These are phyloP conservation scores for Leptinotarsa undecemlineata DNA, from an alignment of 1,140 invertebrate species.

Conservation along the genomic window DNA sequence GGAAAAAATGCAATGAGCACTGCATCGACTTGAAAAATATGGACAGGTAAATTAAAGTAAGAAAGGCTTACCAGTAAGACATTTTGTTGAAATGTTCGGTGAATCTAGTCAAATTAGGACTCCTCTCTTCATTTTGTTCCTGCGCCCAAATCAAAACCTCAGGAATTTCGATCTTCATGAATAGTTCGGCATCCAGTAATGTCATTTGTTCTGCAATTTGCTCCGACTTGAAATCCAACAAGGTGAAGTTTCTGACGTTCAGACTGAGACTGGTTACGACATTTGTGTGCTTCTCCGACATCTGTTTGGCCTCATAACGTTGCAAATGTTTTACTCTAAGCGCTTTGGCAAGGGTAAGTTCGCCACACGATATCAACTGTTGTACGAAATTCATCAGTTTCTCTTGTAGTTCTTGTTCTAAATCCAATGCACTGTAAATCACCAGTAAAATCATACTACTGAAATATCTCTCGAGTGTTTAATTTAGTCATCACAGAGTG, in stretches of 20 bases:
- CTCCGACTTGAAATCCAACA: conserved; percentile 92
- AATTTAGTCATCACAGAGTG: no score
- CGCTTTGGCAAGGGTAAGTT: conserved; percentile 86
- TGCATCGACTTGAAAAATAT: neutral
- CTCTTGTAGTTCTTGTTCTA: conserved; percentile 74
- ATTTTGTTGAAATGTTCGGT: conserved; percentile 99
- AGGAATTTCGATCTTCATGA: conserved; percentile 95
- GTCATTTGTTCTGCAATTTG: conserved; percentile 98
- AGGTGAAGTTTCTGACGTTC: conserved; percentile 64
- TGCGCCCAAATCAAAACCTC: conserved; percentile 96
- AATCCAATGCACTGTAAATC: conserved; percentile 72
- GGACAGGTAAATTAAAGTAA: no score
- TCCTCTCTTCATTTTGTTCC: conserved; percentile 95
- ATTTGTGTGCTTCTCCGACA: conserved; percentile 36
- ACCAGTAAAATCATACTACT: no score
- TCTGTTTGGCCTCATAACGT: conserved; percentile 72
- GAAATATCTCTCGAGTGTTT: no score
- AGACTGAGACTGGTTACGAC: conserved; percentile 43
- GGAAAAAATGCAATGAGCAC: no score
- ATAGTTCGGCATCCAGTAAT: conserved; percentile 90
- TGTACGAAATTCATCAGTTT: conserved; percentile 90
- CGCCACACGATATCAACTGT: conserved; percentile 81
- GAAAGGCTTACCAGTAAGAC: conserved; percentile 83
- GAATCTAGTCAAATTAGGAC: conserved; percentile 94
- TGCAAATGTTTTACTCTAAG: conserved; percentile 88